Evolutionary conservation across 1,140 invertebrate genomes (phyloP).

Genomic region (Zaprionus davidi): DNA sequence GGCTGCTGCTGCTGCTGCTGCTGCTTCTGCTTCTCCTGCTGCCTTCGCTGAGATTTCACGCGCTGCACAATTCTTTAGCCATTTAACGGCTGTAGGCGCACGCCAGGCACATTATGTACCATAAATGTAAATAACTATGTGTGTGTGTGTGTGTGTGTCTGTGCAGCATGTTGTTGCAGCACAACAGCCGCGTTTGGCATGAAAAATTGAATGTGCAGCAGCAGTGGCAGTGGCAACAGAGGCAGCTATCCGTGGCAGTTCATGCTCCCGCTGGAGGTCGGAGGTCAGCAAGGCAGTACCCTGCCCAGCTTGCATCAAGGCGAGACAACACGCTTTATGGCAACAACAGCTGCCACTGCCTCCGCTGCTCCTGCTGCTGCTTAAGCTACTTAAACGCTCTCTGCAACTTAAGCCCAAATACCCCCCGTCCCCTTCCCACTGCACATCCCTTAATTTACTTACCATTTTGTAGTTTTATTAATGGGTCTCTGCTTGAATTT

Average conservation of each 20-base stretch:
- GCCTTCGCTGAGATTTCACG: constrained; percentile 36
- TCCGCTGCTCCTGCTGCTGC: background rate
- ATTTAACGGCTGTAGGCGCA: constrained; percentile 39
- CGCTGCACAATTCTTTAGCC: constrained; percentile 49
- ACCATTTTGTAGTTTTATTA: constrained; percentile 38
- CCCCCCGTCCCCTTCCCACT: background rate
- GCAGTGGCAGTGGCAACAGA: background rate
- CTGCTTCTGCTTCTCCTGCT: background rate
- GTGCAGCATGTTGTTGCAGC: constrained; percentile 50
- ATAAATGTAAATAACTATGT: constrained; percentile 27
- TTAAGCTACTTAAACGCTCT: constrained; percentile 17
- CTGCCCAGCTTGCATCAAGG: no score
- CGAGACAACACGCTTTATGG: constrained; percentile 14
- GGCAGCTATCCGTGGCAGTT: background rate
- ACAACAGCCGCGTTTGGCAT: constrained; percentile 79
- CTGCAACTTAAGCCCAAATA: constrained; percentile 11
- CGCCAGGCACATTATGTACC: constrained; percentile 25
- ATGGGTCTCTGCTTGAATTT: constrained; percentile 2
- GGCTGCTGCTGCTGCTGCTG: no score
- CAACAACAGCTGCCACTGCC: constrained; percentile 26
- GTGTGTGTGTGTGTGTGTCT: constrained; percentile 25
- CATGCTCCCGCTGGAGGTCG: background rate
- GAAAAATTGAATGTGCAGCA: constrained; percentile 75
- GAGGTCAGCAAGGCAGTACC: background rate
- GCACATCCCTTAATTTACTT: background rate